Conservation (phyloP, 1,140 invertebrate genomes). For the Cyphomyrmex costatus region DNA sequence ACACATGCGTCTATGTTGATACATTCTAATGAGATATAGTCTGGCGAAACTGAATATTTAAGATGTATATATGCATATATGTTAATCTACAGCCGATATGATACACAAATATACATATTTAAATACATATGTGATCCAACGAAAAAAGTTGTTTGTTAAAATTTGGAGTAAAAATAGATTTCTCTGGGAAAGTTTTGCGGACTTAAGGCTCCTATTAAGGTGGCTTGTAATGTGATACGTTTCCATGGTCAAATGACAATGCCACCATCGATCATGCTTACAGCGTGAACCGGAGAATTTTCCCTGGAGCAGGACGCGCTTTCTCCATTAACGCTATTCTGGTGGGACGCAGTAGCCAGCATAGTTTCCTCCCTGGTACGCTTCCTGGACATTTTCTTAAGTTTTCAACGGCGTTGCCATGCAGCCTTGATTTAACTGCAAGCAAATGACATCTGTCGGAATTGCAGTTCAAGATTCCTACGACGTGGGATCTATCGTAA, state of each 20-base stretch:
- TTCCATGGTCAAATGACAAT: not conserved
- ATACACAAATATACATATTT: not conserved
- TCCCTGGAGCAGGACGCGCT: slow-evolving; percentile 71
- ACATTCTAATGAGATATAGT: not conserved
- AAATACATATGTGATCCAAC: not conserved
- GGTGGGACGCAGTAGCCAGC: slow-evolving; percentile 66
- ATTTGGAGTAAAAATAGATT: not conserved
- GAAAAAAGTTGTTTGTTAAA: not conserved
- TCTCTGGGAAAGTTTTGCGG: not conserved
- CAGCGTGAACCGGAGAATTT: slow-evolving; percentile 75
- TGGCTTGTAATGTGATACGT: not conserved
- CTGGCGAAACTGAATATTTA: not conserved
- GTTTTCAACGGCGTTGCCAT: slow-evolving; percentile 66
- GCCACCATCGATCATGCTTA: too few relatives aligned
- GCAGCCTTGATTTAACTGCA: slow-evolving; percentile 55
- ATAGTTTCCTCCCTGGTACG: slow-evolving; percentile 76
- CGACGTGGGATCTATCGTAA: not conserved
- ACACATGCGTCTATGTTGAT: not conserved
- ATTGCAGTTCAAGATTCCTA: not conserved
- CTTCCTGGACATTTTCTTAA: slow-evolving; percentile 81
- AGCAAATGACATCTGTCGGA: not conserved
- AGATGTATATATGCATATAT: not conserved
- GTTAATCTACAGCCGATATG: not conserved
- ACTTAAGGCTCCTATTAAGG: not conserved
- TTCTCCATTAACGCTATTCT: slow-evolving; percentile 76